Conservation (phyloP, 2,888 invertebrate genomes). For the Eueremaeus valkanovi region DNA sequence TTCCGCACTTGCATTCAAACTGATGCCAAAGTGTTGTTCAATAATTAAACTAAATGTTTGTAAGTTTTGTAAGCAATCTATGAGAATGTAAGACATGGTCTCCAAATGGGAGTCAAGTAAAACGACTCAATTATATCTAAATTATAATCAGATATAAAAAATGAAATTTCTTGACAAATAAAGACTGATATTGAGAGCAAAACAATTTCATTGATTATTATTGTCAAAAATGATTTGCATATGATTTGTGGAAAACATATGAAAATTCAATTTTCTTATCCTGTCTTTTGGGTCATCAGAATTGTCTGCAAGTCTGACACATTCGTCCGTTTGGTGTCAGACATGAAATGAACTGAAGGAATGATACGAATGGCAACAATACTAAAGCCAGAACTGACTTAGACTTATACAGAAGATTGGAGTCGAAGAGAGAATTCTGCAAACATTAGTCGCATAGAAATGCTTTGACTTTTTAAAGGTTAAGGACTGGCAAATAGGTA, state of each 20-base stretch:
- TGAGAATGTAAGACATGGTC: conserved; percentile 4
- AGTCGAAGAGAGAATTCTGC: conserved; percentile 10
- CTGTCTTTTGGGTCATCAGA: not conserved
- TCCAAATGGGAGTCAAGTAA: not conserved
- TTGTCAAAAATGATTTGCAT: not conserved
- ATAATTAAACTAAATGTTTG: too few species aligned
- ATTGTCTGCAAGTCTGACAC: not conserved
- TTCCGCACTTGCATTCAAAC: too few species aligned
- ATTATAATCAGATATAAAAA: not conserved
- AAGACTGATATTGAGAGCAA: not conserved
- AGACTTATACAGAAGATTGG: not conserved
- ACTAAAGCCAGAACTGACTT: not conserved
- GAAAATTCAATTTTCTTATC: not conserved
- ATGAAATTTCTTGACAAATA: not conserved
- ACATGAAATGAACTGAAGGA: not conserved
- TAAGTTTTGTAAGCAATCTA: too few species aligned
- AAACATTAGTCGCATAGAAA: not conserved
- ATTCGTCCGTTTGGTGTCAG: conserved; percentile 1
- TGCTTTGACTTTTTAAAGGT: not conserved
- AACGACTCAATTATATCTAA: not conserved
- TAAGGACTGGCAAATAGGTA: conserved; percentile 4
- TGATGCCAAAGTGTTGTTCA: too few species aligned
- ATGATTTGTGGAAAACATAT: not conserved
- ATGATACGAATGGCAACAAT: conserved; percentile 7
- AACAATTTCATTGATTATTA: not conserved